Evolutionary conservation across 1,140 invertebrate genomes (phyloP), one percentile per base, ranked within the genome.

Genomic region (Calosoma granatense): DNA sequence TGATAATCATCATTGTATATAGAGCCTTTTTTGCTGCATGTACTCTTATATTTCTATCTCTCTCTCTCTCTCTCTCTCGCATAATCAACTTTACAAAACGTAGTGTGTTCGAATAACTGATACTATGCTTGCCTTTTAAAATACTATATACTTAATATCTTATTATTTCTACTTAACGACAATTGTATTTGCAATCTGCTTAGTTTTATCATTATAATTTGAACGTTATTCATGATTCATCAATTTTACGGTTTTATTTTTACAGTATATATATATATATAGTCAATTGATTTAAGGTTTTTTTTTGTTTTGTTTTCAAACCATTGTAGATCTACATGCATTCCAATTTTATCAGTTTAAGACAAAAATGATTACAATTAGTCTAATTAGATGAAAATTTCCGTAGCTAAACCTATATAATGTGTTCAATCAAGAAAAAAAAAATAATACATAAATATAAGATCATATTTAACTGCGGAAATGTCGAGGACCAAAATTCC

Each of bases 1-100:
- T 36, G 26, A 36, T 47, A 47, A 47, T 47, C 41, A 47, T 47
- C n/a, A 47, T 47, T 47, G 17, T 47, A 47, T 9, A 36, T 47
- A 47, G 4, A 12, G 41, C 41, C 41, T 47, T 47, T n/a, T 47
- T 47, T 47, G 41, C 41, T 47, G 41, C 41, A 47, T 47, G 41
- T 47, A 11, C 6, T 47, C 41, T 47, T n/a, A n/a, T n/a, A n/a
- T n/a, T n/a, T n/a, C n/a, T n/a, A n/a, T n/a, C n/a, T n/a, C n/a
- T n/a, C n/a, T n/a, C n/a, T n/a, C n/a, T n/a, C n/a, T n/a, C n/a
- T n/a, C n/a, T n/a, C n/a, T n/a, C 4, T 47, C 41, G 41, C 41
- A 17, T 47, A 47, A 47, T 4, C 41, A 11, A 47, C 41, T 47
- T 47, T 36, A 36, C 26, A 36, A 36, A 47, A 11, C 6, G 41